Evolutionary conservation across 2,113 vertebrate species (phyloP).

Genomic region (Rana temporaria): DNA sequence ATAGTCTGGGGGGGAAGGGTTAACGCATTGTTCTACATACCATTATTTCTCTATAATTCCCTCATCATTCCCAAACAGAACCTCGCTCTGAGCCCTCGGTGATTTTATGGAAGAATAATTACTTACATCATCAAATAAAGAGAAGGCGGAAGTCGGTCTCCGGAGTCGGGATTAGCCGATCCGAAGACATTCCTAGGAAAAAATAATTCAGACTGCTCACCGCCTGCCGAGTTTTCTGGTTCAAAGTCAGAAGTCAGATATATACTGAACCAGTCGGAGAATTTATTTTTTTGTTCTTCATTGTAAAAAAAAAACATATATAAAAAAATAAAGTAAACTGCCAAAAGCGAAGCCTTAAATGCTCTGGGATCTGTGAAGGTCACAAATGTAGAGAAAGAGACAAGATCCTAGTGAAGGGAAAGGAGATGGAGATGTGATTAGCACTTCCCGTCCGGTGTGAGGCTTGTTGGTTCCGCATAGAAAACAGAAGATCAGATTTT

Average conservation of each 20-base stretch:
- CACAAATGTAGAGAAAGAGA: not conserved
- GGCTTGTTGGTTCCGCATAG: not conserved
- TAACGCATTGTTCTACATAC: slow-evolving; percentile 31
- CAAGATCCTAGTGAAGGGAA: not conserved
- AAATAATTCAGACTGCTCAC: not conserved
- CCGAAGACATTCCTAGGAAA: slow-evolving; percentile 51
- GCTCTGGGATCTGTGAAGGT: slow-evolving; percentile 14
- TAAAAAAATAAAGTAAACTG: not conserved
- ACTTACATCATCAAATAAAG: slow-evolving; percentile 47
- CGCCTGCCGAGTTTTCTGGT: slow-evolving; percentile 1
- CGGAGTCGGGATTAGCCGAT: not conserved
- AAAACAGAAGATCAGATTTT: not conserved
- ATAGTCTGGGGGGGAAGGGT: not conserved
- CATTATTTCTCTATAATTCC: slow-evolving; percentile 14
- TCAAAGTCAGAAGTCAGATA: slow-evolving; percentile 27
- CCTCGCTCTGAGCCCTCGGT: not conserved
- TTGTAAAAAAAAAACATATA: not conserved
- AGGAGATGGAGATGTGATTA: slow-evolving; percentile 30
- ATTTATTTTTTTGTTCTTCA: not conserved
- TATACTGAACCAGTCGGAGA: slow-evolving; percentile 27
- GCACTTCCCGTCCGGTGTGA: not conserved
- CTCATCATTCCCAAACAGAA: not conserved
- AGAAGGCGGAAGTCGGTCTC: slow-evolving; percentile 36
- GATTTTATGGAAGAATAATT: slow-evolving; percentile 41
- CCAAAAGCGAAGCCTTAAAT: not conserved